phyloP scores from a whole-genome alignment of 2,113 vertebrate genomes.

The Cnemophilus loriae region DNA sequence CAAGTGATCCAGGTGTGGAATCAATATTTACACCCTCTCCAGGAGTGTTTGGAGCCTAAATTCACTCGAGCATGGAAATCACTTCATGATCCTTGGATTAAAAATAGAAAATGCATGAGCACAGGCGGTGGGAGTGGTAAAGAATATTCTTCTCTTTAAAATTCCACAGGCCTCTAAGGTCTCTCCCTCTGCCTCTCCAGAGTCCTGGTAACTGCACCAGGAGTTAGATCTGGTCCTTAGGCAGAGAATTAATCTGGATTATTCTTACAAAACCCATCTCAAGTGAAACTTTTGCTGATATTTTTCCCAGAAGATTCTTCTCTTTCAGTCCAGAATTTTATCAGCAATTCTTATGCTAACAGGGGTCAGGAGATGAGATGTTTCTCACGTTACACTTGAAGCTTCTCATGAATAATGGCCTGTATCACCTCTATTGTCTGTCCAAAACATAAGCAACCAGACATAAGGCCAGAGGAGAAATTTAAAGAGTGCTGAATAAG shows the following conservation, averaged over 20 bases:
- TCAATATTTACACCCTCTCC: neutral
- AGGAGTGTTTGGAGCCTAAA: neutral
- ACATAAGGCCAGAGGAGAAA: conserved; percentile 81
- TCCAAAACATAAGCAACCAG: conserved; percentile 74
- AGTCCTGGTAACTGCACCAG: neutral
- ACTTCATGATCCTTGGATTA: neutral
- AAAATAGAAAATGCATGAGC: neutral
- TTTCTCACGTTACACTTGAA: conserved; percentile 92
- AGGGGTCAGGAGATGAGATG: conserved; percentile 89
- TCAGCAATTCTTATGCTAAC: conserved; percentile 90
- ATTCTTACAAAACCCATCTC: conserved; percentile 30
- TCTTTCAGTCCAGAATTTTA: conserved; percentile 78
- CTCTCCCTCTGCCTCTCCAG: neutral
- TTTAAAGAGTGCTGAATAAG: conserved; percentile 79
- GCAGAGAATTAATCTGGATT: conserved; percentile 7
- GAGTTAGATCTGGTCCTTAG: neutral
- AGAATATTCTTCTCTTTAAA: neutral
- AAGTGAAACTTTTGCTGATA: conserved; percentile 52
- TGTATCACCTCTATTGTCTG: conserved; percentile 84
- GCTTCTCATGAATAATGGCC: conserved; percentile 77
- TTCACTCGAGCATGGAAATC: neutral
- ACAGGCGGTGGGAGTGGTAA: neutral
- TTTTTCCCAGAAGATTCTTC: conserved; percentile 69
- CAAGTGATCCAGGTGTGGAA: neutral
- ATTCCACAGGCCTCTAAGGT: neutral